Base-by-base conservation (phyloP, 2,797 vertebrate genomes). In the Tolypeutes matacus region DNA sequence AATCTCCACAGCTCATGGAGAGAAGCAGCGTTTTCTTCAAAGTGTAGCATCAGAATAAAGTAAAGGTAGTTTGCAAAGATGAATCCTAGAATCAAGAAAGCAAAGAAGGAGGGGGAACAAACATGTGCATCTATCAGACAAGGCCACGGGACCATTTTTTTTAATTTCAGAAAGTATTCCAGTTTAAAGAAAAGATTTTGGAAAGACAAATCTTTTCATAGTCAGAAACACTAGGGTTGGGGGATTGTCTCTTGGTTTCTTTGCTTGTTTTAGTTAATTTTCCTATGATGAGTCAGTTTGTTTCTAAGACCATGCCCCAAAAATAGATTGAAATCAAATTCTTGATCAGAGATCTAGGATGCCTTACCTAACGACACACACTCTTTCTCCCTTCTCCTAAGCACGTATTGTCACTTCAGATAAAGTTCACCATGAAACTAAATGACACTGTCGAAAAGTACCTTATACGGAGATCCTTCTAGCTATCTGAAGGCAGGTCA, bases 151-250 rank as follows among this genome's bases (percentile, higher is more conserved):
- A 86, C 31, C 15, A 39, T 85, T 69, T 64, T 69, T 64, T 91
- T 88, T 78, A 36, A 34, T 67, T 34, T 91, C 69, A 81, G 14
- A 96, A 95, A 91, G 89, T 70, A 94, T 77, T 86, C 39, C 27
- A 73, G 25, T 90, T 86, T 56, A 77, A 83, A 95, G 25, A 85
- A 92, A 88, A 60, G 67, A 82, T 91, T 91, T 95, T 89, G 29
- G 76, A 87, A 95, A 89, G 6, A 91, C 27, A 56, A 84, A 58
- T 69, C 39, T 69, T 94, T 69, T 62, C 36, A 95, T 49, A 56
- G 46, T 80, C 18, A 65, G 49, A 87, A 89, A 77, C 90, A 34
- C 60, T 82, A 27, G 10, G 25, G 23, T 65, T 58, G 18, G 29
- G 18, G 5, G 18, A 18, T 53, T 70, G 39, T 84, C 11, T 56